Conservation (phyloP, 37 sponge, comb jelly and placozoan species). For the Sycon ciliatum region DNA sequence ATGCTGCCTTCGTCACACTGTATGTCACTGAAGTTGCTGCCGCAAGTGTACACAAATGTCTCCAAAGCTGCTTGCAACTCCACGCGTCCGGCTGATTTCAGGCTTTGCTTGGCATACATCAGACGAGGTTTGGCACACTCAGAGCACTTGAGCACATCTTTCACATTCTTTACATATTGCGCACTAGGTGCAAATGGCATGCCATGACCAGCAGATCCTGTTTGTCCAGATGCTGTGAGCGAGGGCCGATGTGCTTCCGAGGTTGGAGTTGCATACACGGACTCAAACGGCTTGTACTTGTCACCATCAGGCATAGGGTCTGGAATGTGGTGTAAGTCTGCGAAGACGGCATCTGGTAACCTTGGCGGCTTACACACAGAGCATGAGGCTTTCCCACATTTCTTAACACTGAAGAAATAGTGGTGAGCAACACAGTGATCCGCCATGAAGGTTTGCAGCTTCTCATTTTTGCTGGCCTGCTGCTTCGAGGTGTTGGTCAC, state of each 20-base stretch:
- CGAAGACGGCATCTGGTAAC: slow-evolving; percentile 34
- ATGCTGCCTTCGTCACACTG: slow-evolving; percentile 2
- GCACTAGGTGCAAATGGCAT: slow-evolving; percentile 38
- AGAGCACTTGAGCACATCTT: slow-evolving; percentile 33
- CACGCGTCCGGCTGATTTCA: slow-evolving; percentile 18
- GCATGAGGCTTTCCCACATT: slow-evolving; percentile 25
- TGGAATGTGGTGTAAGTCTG: slow-evolving; percentile 29
- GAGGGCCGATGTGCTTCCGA: slow-evolving; percentile 30
- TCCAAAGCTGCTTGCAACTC: slow-evolving; percentile 23
- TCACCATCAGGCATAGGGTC: slow-evolving; percentile 33
- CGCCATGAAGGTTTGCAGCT: slow-evolving; percentile 22
- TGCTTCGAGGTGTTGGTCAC: slow-evolving; percentile 10
- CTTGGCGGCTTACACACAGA: slow-evolving; percentile 37
- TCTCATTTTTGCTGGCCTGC: neutral
- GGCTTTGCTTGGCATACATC: slow-evolving; percentile 24
- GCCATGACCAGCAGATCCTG: slow-evolving; percentile 10
- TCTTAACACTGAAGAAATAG: slow-evolving; percentile 35
- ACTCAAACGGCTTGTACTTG: no score
- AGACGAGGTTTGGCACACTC: slow-evolving; percentile 35
- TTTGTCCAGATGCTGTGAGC: neutral
- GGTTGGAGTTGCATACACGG: slow-evolving; percentile 23
- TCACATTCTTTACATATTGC: slow-evolving; percentile 42
- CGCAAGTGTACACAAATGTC: slow-evolving; percentile 29
- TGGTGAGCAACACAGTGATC: slow-evolving; percentile 29
- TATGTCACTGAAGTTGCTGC: slow-evolving; percentile 21